These are phyloP conservation scores for Ovis canadensis DNA, from an alignment of 2,113 vertebrate species.

Conservation along the genomic window DNA sequence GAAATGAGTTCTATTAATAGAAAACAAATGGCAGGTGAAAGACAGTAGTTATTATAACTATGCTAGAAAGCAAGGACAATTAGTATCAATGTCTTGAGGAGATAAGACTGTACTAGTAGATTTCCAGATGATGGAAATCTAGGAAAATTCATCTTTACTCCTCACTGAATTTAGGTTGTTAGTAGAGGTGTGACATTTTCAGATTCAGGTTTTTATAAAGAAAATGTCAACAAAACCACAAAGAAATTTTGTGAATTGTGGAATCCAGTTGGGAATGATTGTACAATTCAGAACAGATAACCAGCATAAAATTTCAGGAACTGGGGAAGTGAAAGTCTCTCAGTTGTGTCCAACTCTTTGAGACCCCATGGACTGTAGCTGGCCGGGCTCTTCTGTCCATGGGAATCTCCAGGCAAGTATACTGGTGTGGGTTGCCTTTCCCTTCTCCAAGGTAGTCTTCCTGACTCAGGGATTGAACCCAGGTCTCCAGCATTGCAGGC, in stretches of 20 bases:
- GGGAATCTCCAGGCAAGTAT: neutral
- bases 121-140: neutral
- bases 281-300: neutral
- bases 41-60: neutral
- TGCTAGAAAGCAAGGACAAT: neutral
- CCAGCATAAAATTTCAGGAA: neutral
- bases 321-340: neutral
- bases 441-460: neutral
- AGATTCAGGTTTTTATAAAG: neutral
- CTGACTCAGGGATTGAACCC: neutral
- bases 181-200: neutral
- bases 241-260: neutral
- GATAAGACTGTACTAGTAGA: neutral
- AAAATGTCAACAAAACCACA: neutral
- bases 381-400: neutral
- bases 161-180: neutral
- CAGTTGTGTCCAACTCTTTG: neutral
- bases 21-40: neutral
- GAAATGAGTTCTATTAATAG: neutral
- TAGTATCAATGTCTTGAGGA: neutral
- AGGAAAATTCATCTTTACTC: neutral
- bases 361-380: neutral
- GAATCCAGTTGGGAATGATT: neutral
- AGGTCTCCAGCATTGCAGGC: neutral
- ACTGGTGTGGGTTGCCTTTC: neutral